Evolutionary conservation across 2,797 vertebrate species (phyloP).

Genomic region (Lophotriccus pileatus): DNA sequence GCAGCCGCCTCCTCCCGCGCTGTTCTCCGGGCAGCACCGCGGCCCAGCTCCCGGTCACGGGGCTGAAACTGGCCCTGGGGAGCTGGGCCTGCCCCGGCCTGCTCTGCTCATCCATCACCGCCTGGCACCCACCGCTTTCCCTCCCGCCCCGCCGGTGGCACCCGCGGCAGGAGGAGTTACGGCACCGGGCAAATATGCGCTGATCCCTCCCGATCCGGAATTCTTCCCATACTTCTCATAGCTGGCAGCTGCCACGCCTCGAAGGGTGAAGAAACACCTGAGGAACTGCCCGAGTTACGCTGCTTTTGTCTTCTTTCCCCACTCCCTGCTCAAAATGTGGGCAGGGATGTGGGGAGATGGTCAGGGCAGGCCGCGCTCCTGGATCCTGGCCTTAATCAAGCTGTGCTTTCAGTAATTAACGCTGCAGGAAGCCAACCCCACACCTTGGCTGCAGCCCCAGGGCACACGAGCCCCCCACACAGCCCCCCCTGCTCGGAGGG

Average conservation of each 20-base stretch:
- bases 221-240: slow-evolving; percentile 65
- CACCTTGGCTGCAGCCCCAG: background rate
- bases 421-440: background rate
- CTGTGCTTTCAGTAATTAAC: background rate
- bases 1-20: background rate
- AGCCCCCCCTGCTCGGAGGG: fast-evolving
- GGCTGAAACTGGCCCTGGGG: background rate
- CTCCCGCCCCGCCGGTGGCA: background rate
- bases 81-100: background rate
- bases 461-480: background rate
- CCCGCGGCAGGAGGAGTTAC: slow-evolving; percentile 28
- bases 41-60: background rate
- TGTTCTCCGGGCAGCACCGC: background rate
- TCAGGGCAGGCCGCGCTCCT: fast-evolving
- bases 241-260: slow-evolving; percentile 51
- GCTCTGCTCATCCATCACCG: background rate
- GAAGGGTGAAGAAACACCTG: background rate
- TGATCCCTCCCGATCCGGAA: background rate
- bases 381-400: background rate
- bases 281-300: background rate
- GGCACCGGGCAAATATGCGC: slow-evolving; percentile 1
- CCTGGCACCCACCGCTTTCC: background rate
- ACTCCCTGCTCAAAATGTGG: background rate
- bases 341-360: background rate
- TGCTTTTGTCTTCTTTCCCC: background rate